A percentile compares a stretch with the other conserved stretches of the same genome.
These are phyloP conservation scores for Sarcophaga variegata DNA, from an alignment of 2,888 invertebrate species.

Conservation along the genomic window DNA sequence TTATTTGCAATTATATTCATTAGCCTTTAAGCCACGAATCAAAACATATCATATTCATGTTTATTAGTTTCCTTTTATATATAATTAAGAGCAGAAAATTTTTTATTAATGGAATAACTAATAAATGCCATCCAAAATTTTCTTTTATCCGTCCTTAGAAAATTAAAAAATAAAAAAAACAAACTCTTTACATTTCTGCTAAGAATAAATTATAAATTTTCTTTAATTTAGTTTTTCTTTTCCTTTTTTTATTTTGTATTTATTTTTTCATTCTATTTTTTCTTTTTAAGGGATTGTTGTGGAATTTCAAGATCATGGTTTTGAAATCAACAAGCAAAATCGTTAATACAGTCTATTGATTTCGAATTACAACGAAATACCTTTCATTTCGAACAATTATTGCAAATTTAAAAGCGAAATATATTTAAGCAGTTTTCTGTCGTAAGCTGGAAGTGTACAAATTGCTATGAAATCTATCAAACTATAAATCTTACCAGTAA, in stretches of 20 bases:
- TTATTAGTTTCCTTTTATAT: neutral
- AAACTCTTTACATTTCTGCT: neutral
- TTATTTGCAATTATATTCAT: neutral
- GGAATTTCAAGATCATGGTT: no score
- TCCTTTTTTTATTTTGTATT: constrained; percentile 3
- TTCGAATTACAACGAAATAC: no score
- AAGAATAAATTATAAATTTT: constrained; percentile 1
- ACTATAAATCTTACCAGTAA: no score
- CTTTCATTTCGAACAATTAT: no score
- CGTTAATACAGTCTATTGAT: no score
- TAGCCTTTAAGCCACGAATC: constrained; percentile 41
- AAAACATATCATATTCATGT: constrained; percentile 56
- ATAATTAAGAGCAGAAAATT: neutral
- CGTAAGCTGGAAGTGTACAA: no score
- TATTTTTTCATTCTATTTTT: neutral
- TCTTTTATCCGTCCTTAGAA: constrained; percentile 55
- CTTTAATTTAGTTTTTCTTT: constrained; percentile 5
- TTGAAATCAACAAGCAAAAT: no score
- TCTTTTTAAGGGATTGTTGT: no score
- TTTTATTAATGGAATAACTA: no score
- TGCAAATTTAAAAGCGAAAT: no score
- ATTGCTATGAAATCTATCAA: no score
- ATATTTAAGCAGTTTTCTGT: no score
- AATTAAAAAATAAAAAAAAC: neutral
- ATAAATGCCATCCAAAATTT: constrained; percentile 34